These are phyloP conservation scores for Chalcosyrphus nemorum DNA, from an alignment of 2,888 invertebrate genomes.

Conservation along the genomic window DNA sequence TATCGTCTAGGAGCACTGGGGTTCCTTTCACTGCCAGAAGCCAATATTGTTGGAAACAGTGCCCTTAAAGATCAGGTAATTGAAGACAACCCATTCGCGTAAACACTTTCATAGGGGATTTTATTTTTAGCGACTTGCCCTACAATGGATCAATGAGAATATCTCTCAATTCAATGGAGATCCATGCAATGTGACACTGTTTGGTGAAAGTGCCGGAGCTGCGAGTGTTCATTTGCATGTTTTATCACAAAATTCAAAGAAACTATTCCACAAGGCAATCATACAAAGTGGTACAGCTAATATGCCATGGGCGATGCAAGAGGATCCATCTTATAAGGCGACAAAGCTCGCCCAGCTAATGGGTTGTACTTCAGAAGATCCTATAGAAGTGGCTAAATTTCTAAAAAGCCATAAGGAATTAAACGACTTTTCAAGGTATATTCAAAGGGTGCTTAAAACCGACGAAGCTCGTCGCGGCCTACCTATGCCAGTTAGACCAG, in stretches of 20 bases:
- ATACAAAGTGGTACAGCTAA: conserved; percentile 79
- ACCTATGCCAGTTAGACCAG: conserved; percentile 78
- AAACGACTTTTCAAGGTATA: conserved; percentile 74
- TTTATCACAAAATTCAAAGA: conserved; percentile 77
- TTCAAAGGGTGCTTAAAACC: conserved; percentile 74
- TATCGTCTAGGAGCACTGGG: conserved; percentile 80
- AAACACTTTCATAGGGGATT: background rate
- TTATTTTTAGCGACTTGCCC: conserved; percentile 80
- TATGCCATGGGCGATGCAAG: conserved; percentile 80
- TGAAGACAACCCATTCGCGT: background rate
- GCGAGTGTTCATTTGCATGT: conserved; percentile 78
- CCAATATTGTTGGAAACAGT: conserved; percentile 79
- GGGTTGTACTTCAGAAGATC: conserved; percentile 73
- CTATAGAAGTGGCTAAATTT: conserved; percentile 62
- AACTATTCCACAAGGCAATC: conserved; percentile 80
- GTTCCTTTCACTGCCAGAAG: conserved; percentile 79
- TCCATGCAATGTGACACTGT: conserved; percentile 79
- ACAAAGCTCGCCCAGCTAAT: conserved; percentile 76
- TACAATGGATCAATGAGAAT: conserved; percentile 82
- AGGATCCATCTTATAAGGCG: conserved; percentile 74
- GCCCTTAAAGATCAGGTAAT: conserved; percentile 80
- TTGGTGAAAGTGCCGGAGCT: conserved; percentile 81
- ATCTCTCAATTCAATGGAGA: conserved; percentile 82
- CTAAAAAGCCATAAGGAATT: conserved; percentile 70
- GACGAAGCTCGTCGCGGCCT: conserved; percentile 78